Percentiles rank a stretch among this genome's conserved stretches.
These are phyloP conservation scores for Heteronetta atricapilla DNA, from an alignment of 2,113 vertebrate genomes.

Conservation along the genomic window DNA sequence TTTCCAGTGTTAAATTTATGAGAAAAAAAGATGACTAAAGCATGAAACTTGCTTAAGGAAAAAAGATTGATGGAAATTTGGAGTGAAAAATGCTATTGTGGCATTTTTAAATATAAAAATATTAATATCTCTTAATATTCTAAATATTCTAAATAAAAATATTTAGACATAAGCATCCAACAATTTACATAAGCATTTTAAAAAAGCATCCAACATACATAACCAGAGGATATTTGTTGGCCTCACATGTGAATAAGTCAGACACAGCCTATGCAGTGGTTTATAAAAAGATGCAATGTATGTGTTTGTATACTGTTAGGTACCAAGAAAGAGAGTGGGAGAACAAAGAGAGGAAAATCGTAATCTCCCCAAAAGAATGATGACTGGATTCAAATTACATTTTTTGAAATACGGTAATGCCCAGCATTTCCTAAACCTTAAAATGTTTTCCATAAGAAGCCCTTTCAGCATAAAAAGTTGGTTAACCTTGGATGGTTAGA, in stretches of 20 bases:
- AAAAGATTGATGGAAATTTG: background rate
- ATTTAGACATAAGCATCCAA: background rate
- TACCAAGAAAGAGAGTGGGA: rapidly evolving
- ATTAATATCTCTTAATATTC: too few relatives aligned
- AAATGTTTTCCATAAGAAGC: slow-evolving; percentile 67
- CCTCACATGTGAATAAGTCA: background rate
- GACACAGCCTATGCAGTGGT: background rate
- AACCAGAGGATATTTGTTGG: background rate
- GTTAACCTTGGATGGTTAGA: slow-evolving; percentile 70
- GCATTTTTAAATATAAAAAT: background rate
- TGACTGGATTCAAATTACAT: slow-evolving; percentile 59
- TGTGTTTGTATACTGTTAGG: background rate
- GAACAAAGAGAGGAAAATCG: slow-evolving; percentile 18
- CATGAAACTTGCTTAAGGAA: background rate
- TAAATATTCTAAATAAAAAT: too few relatives aligned
- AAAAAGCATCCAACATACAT: background rate
- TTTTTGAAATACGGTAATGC: slow-evolving; percentile 55
- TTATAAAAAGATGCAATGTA: background rate
- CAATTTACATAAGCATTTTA: background rate
- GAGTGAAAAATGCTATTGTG: background rate
- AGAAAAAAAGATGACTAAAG: background rate
- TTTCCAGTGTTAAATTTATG: background rate
- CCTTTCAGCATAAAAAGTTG: slow-evolving; percentile 68
- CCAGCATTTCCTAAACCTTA: slow-evolving; percentile 59
- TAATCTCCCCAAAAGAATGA: slow-evolving; percentile 53